Evolutionary conservation across 1,140 invertebrate genomes (phyloP), one percentile per base, ranked within the genome.

Genomic region (Danaus melanippus): DNA sequence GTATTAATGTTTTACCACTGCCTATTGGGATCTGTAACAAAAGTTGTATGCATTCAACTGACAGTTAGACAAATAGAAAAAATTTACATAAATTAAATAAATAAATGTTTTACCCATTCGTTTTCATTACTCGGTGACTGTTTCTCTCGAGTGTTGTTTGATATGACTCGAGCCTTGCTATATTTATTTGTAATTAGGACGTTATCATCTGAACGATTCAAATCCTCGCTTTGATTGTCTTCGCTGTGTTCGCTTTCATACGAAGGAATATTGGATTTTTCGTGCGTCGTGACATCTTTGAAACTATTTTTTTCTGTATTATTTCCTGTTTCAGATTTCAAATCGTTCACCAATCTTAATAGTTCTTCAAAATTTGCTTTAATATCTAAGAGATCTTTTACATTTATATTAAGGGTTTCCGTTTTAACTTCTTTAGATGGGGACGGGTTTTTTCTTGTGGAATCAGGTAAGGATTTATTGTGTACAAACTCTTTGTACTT

Each of bases 181-280:
- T 72, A 76, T 66, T 74, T 80, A 53, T 81, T 81, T 12, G 67
- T 73, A 17, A 81, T 84, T 0, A 81, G 53, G 10, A 80, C 74
- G 49, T 74, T 76, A 49, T 80, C 75, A 50, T 77, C 70, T 1
- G 72, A 80, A 5, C 78, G 61, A 58, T 79, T 67, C 0, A 71
- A 76, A 10, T 74, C 77, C 9, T 71, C 67, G 39, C 71, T 66
- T 11, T 66, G 56, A 47, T 60, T 75, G 46, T 55, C 66, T 1
- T 63, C 64, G 12, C 58, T 65, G 15, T 67, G 52, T 40, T 61
- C 57, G 9, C 60, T 52, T 43, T 57, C 58, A 52, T 17, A 49
- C 12, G 9, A 46, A 21, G 40, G 21, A 32, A 32, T 32, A 32
- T 32, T 32, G 21, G 21, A 32, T 32, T 32, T 32, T 8, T 32